A percentile compares a stretch with the other conserved stretches of the same genome.
Conservation (phyloP, 35 echinoderm and acorn worm genomes). For the Ophioderma brevispina region DNA sequence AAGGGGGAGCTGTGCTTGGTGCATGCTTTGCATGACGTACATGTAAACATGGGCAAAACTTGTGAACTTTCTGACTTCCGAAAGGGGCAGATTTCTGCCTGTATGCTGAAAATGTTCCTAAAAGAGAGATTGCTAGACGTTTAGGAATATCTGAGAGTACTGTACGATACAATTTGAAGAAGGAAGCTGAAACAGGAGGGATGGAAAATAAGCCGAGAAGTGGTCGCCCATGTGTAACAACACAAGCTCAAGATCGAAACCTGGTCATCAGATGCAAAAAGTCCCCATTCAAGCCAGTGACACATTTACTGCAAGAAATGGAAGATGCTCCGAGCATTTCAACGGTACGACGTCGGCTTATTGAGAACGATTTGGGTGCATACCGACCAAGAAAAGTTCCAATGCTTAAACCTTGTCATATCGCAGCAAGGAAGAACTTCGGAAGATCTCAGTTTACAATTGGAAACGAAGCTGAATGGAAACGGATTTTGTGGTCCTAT, state of each 20-base stretch:
- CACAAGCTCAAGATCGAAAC: not conserved
- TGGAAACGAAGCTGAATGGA: not conserved
- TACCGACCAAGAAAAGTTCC: not conserved
- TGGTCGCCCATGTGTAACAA: not conserved
- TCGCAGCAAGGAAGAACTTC: not conserved
- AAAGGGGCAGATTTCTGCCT: constrained; percentile 5
- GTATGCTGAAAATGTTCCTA: not conserved
- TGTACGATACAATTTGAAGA: not conserved
- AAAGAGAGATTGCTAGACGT: not conserved
- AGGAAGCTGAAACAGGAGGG: not conserved
- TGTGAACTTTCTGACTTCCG: not conserved
- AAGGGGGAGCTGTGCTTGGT: no score
- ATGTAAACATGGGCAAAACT: not conserved
- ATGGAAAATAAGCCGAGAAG: not conserved
- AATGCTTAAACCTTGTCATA: not conserved
- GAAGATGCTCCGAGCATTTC: not conserved
- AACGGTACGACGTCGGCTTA: not conserved
- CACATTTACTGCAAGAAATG: not conserved
- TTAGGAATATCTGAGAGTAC: not conserved
- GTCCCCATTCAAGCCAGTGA: not conserved
- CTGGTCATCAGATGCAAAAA: not conserved
- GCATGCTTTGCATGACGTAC: no score
- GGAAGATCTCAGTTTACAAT: not conserved
- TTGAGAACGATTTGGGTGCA: not conserved
- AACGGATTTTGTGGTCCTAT: not conserved